Evolutionary conservation across 1,140 invertebrate genomes (phyloP), one percentile per base, ranked within the genome.

Genomic region (Drosophila littoralis): DNA sequence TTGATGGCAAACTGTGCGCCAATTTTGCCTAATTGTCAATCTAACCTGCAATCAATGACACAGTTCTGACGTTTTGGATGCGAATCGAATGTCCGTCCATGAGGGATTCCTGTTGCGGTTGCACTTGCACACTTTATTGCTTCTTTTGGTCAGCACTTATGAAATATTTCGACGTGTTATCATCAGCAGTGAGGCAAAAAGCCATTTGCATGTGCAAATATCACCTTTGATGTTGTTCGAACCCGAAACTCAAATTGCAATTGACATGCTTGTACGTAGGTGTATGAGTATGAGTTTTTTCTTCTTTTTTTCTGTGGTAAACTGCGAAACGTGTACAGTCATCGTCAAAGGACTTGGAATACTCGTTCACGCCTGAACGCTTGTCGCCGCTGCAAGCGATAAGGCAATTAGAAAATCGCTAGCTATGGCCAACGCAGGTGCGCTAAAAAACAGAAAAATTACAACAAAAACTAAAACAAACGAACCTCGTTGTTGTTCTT

Each of bases 271-370:
- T 33, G 28, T 51, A 51, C 15, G 42, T 17, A 12, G 7, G 8
- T 32, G 15, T 57, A 40, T 57, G 45, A n/a, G n/a, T 52, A 9
- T 54, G 36, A 36, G n/a, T 15, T 42, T 51, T 15, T 35, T 40
- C 45, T 68, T 40, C 5, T 40, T 17, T 5, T 69, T 69, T 51
- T 57, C 52, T 67, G 59, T 43, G 55, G 59, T 22, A 42, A 65
- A 43, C 22, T 69, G 51, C 40, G 46, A 65, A 82, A 82, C 79
- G 83, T 88, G 82, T 81, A 69, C 79, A 83, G 69, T 86, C 83
- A 89, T 83, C 80, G 84, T 80, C 79, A 86, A 74, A 74, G 64
- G 83, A 88, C 84, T 86, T 83, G 83, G 84, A 83, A 61, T 75
- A 61, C 69, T 70, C 58, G 61, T 50, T 51, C 60, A 69, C 82